Evolutionary conservation across 2,888 invertebrate genomes (phyloP).

Genomic region (Eupithecia inturbata): DNA sequence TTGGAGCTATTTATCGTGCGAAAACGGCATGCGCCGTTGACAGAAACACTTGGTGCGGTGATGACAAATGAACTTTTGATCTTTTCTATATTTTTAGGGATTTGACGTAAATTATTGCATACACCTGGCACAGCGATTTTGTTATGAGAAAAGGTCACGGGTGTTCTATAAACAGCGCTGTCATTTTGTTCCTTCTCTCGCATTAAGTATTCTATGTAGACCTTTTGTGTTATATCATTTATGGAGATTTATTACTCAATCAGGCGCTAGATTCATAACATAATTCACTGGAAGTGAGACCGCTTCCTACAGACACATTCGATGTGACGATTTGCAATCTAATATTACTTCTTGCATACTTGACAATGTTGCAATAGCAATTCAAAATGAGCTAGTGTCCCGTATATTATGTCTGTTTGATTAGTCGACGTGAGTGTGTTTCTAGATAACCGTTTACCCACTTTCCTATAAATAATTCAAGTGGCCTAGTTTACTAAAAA

Average conservation of each 20-base stretch:
- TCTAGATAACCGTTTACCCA: conserved; percentile 28
- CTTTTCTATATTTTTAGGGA: conserved; percentile 59
- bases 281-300: conserved; percentile 30
- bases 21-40: conserved; percentile 66
- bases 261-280: conserved; percentile 43
- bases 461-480: conserved; percentile 35
- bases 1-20: conserved; percentile 36
- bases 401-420: conserved; percentile 32
- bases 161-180: conserved; percentile 9
- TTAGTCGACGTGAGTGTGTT: conserved; percentile 24
- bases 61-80: conserved; percentile 58
- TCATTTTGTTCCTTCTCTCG: neutral
- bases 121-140: conserved; percentile 13
- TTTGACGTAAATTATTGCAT: conserved; percentile 55
- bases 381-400: conserved; percentile 30
- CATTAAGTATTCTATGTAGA: neutral
- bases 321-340: conserved; percentile 28
- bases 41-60: conserved; percentile 64
- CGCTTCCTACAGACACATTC: conserved; percentile 21
- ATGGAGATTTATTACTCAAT: conserved; percentile 31
- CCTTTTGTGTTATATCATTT: conserved; percentile 17
- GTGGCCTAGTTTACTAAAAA: conserved; percentile 52
- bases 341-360: conserved; percentile 26
- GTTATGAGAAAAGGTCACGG: conserved; percentile 22
- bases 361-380: conserved; percentile 32